phyloP scores from a whole-genome alignment of 2,888 invertebrate species.

The Protonemura montana region DNA sequence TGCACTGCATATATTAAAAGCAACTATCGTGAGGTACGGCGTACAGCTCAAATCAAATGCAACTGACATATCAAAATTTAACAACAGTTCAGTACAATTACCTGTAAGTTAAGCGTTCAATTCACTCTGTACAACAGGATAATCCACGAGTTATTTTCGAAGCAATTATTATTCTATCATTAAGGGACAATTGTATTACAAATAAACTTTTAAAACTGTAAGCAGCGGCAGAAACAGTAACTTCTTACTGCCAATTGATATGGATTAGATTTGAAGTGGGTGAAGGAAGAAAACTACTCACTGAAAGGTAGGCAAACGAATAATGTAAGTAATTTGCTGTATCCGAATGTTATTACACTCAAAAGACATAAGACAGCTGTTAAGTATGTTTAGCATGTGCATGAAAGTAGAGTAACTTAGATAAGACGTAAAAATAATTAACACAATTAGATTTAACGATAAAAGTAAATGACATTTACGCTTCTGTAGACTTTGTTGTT shows the following conservation, averaged over 20 bases:
- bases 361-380: background rate
- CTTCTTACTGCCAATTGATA: background rate
- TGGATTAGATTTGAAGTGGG: background rate
- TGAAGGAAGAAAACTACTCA: background rate
- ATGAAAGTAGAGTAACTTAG: slow-evolving; percentile 19
- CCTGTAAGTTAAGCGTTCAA: too few species aligned
- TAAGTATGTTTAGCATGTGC: slow-evolving; percentile 2
- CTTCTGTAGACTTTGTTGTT: slow-evolving; percentile 30
- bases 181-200: background rate
- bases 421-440: slow-evolving; percentile 31
- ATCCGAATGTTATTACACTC: background rate
- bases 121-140: too few species aligned
- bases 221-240: background rate
- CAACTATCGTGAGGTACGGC: too few species aligned
- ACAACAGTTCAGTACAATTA: too few species aligned
- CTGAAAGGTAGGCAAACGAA: too few species aligned
- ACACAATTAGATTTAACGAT: slow-evolving; percentile 40
- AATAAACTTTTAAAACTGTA: background rate
- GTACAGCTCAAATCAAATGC: too few species aligned
- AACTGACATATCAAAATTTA: too few species aligned
- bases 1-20: too few species aligned
- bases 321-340: background rate
- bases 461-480: slow-evolving; percentile 37
- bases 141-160: too few species aligned
- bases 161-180: too few species aligned